Evolutionary conservation across 2,888 invertebrate species (phyloP), one percentile per base, ranked within the genome.

Genomic region (Marronus borbonicus): DNA sequence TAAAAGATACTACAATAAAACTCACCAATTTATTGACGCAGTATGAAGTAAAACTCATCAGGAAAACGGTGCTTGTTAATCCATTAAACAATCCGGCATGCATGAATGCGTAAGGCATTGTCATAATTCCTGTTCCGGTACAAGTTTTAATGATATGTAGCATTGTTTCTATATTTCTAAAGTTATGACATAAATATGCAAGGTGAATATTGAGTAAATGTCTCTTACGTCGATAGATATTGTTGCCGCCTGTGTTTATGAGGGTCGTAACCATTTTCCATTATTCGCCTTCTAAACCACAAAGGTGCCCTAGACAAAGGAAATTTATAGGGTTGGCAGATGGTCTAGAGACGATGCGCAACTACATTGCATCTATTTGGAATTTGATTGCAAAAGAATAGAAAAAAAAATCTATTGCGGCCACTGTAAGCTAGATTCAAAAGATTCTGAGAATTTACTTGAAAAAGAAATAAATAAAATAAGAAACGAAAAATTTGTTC

Each of bases 61-160:
- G 50, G 24, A 70, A 64, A 50, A 77, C 0, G 3, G 77, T 72
- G 17, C 31, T 52, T 7, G 60, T 52, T 20, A 77, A 8, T 52
- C 77, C 77, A 10, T 77, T 72, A 64, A 69, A 77, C 39, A 77
- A 65, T 12, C 77, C 77, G 50, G 72, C 77, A 28, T 69, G 69
- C 2, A 28, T 49, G 17, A 72, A 77, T 44, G 62, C 77, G 31
- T 72, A 64, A 3, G 77, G 77, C 77, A 72, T 77, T 50, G 64
- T 64, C 8, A 77, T 20, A 31, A 77, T 55, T 17, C 77, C 77
- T 20, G 64, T 72, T 8, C 69, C 69, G 0, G 64, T 70, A n/a
- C 77, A 77, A 20, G 62, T 49, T 39, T 64, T 77, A 7, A 72
- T 62, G 28, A 77, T 72, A 60, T 72, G 70, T n/a, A 77, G 62